Evolutionary conservation across 2,888 invertebrate genomes (phyloP).

Genomic region (Ptychoptera contaminata): DNA sequence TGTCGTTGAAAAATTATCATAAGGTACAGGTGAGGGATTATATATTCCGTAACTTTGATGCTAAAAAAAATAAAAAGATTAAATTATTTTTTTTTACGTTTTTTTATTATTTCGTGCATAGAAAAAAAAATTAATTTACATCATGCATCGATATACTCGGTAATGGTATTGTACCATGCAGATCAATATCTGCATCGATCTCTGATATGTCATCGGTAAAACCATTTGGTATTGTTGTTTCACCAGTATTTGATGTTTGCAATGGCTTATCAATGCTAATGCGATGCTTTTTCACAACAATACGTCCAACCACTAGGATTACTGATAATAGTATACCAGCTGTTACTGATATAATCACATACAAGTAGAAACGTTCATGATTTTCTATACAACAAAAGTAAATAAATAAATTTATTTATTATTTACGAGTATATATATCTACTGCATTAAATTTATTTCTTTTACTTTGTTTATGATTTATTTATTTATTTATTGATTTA

Average conservation of each 20-base stretch:
- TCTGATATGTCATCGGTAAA: slow-evolving; percentile 76
- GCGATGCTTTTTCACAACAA: slow-evolving; percentile 49
- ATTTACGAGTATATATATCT: too few relatives aligned
- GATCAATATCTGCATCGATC: slow-evolving; percentile 56
- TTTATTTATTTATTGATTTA: background rate
- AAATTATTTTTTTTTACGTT: background rate
- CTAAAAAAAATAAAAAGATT: background rate
- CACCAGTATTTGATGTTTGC: slow-evolving; percentile 44
- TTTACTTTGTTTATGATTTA: too few relatives aligned
- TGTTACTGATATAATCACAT: slow-evolving; percentile 60
- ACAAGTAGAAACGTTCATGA: slow-evolving; percentile 53
- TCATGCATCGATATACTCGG: slow-evolving; percentile 32
- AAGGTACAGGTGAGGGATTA: slow-evolving; percentile 23
- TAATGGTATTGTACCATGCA: slow-evolving; percentile 36
- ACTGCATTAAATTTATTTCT: background rate
- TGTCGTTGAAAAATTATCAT: slow-evolving; percentile 22
- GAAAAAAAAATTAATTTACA: slow-evolving; percentile 16
- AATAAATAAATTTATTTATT: slow-evolving; percentile 1
- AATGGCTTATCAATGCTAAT: slow-evolving; percentile 34
- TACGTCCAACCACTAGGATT: slow-evolving; percentile 49
- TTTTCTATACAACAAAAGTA: slow-evolving; percentile 20
- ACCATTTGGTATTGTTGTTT: slow-evolving; percentile 64
- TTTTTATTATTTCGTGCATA: background rate
- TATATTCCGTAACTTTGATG: slow-evolving; percentile 26
- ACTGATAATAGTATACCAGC: slow-evolving; percentile 55